phyloP scores from a whole-genome alignment of 2,113 vertebrate genomes.

The Canis aureus region DNA sequence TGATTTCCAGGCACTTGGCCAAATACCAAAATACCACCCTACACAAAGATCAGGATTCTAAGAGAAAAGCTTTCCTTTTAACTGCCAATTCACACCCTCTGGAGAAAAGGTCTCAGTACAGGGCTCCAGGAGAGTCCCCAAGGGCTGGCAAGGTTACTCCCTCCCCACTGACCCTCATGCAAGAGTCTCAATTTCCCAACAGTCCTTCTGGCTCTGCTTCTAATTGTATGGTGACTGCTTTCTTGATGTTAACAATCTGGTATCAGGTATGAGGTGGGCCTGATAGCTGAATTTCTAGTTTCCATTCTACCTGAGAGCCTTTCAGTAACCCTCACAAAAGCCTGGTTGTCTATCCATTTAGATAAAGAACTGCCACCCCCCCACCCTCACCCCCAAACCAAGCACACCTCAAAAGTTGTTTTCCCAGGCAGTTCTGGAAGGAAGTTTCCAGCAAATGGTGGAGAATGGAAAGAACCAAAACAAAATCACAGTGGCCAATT shows the following conservation, averaged over 20 bases:
- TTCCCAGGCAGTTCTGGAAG: constrained; percentile 56
- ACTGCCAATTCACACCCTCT: constrained; percentile 1
- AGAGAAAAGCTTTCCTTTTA: constrained; percentile 49
- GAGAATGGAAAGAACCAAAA: constrained; percentile 66
- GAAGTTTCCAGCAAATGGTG: constrained; percentile 54
- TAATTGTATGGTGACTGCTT: background rate
- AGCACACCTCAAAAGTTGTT: constrained; percentile 18
- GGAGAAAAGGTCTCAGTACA: background rate
- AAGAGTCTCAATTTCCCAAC: background rate
- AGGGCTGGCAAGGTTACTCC: background rate
- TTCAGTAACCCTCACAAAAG: background rate
- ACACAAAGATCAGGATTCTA: constrained; percentile 28
- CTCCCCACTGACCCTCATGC: background rate
- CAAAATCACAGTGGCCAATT: constrained; percentile 49
- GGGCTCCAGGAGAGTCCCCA: background rate
- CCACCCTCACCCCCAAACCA: background rate
- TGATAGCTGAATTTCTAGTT: background rate
- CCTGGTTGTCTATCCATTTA: background rate
- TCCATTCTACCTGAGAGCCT: constrained; percentile 38
- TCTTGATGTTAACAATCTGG: background rate
- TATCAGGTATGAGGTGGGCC: background rate
- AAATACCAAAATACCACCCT: constrained; percentile 51
- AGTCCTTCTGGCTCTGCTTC: background rate
- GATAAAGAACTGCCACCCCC: background rate
- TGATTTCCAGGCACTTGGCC: constrained; percentile 15